Evolutionary conservation across 2,888 invertebrate genomes (phyloP), one percentile per base, ranked within the genome.

Genomic region (Lissonota sp.): DNA sequence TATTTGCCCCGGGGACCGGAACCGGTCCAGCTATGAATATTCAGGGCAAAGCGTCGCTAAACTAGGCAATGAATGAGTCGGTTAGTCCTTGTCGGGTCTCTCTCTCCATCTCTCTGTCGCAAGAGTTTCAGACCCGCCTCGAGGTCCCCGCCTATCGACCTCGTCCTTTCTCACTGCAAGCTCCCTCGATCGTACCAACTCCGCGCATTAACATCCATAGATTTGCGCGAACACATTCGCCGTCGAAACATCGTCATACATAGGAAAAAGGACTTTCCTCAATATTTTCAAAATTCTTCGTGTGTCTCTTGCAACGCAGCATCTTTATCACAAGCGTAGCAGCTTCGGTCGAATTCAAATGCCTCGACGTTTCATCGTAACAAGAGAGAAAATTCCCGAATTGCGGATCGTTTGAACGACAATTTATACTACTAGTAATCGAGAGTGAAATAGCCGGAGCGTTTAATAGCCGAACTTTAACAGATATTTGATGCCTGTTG

Each of bases 11-110:
- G 79, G 86, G 86, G 89, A 87, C 84, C 81, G 82, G 86, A 85
- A 87, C 84, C 87, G 84, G 88, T 87, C 85, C 84, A 84, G 86
- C 89, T 89, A 91, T 92, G 91, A 92, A 92, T 92, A 92, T 92
- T 92, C 91, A 91, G 87, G 86, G 85, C 87, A 90, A 91, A 91
- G 90, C 90, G 88, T 86, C 88, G 90, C 89, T 91, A 91, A 91
- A 91, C 90, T 89, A 88, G 90, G 89, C 91, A 90, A 91, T 90
- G 91, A 91, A 91, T 90, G 89, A 90, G 89, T 89, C 87, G 86
- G 89, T 89, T 90, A 88, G 89, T 88, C 87, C 82, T 82, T 63
- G 81, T 84, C 83, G 84, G 71, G 82, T 83, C 84, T 85, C 75
- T 72, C 63, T 72, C 82, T 80, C 83, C 83, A 79, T 85, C 74